Conservation (phyloP, 2,888 invertebrate species). For the Eumerus sabulonum region DNA sequence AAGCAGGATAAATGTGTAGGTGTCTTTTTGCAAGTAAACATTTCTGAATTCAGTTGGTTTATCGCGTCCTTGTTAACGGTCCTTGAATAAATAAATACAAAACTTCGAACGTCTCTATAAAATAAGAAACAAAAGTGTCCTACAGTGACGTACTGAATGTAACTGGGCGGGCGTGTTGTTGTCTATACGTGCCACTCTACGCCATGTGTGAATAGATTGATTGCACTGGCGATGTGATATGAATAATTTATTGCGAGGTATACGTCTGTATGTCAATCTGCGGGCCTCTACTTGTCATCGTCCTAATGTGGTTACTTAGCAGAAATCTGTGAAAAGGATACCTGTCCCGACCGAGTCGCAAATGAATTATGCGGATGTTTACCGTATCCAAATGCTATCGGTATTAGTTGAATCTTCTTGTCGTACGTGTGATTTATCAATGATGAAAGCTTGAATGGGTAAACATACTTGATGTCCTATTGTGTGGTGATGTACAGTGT, state of each 20-base stretch:
- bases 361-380: conserved; percentile 42
- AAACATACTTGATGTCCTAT: conserved; percentile 16
- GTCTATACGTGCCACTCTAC: conserved; percentile 1
- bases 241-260: conserved; percentile 59
- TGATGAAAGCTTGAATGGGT: conserved; percentile 42
- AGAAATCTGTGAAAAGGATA: conserved; percentile 47
- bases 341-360: conserved; percentile 48
- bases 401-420: not conserved
- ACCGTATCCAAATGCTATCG: not conserved
- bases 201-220: conserved; percentile 53
- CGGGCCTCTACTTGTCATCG: not conserved
- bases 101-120: conserved; percentile 3
- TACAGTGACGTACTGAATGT: not conserved
- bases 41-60: no score
- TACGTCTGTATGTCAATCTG: conserved; percentile 16
- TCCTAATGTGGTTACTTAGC: conserved; percentile 41
- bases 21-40: no score
- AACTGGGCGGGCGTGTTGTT: not conserved
- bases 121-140: conserved; percentile 14
- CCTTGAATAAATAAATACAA: conserved; percentile 55
- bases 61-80: conserved; percentile 32
- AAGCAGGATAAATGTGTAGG: no score
- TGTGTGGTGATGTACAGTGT: no score
- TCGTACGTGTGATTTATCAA: conserved; percentile 55
- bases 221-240: conserved; percentile 58